phyloP scores from a whole-genome alignment of 1,140 invertebrate species.

The Diplogasteroides magnus region DNA sequence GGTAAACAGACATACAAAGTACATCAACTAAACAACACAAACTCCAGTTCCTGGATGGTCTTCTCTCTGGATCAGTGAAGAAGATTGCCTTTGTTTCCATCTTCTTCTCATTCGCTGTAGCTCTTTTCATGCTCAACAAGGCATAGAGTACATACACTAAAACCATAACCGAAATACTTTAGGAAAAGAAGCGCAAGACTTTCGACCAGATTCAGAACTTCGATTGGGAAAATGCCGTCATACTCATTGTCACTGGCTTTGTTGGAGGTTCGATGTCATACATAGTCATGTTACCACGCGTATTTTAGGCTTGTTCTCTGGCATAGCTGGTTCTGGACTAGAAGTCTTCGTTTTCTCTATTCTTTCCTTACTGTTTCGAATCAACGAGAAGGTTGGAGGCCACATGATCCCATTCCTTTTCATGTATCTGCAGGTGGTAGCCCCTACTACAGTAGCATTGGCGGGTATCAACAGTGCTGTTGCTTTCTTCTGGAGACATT shows the following conservation, averaged over 20 bases:
- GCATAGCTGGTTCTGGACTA: slow-evolving; percentile 44
- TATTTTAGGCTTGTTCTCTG: neutral
- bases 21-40: neutral
- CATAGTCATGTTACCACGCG: neutral
- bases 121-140: slow-evolving; percentile 40
- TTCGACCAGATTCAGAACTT: slow-evolving; percentile 39
- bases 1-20: neutral
- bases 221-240: slow-evolving; percentile 33
- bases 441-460: neutral
- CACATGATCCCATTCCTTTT: neutral
- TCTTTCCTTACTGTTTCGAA: slow-evolving; percentile 50
- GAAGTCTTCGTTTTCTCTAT: slow-evolving; percentile 49
- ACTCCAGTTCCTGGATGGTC: neutral
- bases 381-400: neutral
- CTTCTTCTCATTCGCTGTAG: slow-evolving; percentile 39
- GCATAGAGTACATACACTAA: too few relatives aligned
- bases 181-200: slow-evolving; percentile 37
- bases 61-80: slow-evolving; percentile 17
- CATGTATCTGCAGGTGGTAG: neutral
- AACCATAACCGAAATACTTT: too few relatives aligned
- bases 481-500: neutral
- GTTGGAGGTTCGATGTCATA: slow-evolving; percentile 34
- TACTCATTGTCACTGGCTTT: slow-evolving; percentile 41
- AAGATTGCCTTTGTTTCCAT: slow-evolving; percentile 42
- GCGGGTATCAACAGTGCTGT: neutral